Conservation (phyloP, 2,113 vertebrate genomes). For the Tyto alba region DNA sequence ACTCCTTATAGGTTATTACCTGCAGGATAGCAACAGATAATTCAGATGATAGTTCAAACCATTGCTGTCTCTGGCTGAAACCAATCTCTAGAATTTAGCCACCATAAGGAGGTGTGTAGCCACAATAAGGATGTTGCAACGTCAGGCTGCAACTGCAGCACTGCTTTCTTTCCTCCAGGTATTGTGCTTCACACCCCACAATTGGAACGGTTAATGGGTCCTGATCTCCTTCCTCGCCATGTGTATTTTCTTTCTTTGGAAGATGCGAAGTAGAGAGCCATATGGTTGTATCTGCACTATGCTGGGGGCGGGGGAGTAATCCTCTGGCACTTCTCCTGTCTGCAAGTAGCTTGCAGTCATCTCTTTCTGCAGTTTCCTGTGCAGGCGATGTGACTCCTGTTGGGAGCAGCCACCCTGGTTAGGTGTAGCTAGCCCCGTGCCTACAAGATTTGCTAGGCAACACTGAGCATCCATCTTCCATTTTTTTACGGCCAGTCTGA, state of each 20-base stretch:
- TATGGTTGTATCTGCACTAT: not conserved
- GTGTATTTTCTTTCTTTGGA: not conserved
- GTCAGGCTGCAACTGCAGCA: not conserved
- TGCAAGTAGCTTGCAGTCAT: not conserved
- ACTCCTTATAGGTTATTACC: not conserved
- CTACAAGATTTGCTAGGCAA: not conserved
- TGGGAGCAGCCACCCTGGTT: not conserved
- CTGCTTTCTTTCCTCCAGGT: not conserved
- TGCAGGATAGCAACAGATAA: not conserved
- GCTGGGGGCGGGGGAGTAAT: not conserved
- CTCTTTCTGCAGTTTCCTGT: not conserved
- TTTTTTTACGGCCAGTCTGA: not conserved
- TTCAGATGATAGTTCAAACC: not conserved
- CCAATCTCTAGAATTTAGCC: not conserved
- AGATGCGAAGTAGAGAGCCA: constrained; percentile 8
- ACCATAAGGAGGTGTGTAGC: not conserved
- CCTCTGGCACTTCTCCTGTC: constrained; percentile 1
- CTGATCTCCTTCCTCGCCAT: not conserved
- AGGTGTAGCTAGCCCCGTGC: not conserved
- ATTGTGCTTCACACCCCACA: not conserved
- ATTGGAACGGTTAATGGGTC: not conserved
- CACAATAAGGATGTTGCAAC: fast-evolving
- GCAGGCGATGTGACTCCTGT: not conserved
- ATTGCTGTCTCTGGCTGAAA: not conserved
- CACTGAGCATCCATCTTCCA: not conserved